Conservation (phyloP, 2,113 vertebrate species). For the Aphelocoma coerulescens region DNA sequence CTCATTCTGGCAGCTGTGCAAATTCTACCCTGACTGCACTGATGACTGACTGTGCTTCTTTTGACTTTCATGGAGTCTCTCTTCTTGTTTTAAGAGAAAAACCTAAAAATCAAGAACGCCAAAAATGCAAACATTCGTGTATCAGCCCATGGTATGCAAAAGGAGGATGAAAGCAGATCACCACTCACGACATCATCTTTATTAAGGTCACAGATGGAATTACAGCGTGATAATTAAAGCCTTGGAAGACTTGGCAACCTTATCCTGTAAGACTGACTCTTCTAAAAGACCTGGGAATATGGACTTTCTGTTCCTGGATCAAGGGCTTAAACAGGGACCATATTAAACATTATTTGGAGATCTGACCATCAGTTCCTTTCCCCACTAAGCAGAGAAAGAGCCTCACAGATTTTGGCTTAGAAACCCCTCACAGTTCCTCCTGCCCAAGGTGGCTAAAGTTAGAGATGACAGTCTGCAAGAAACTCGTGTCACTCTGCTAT, state of each 20-base stretch:
- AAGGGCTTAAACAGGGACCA: not conserved
- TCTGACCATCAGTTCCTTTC: not conserved
- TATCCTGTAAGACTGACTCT: not conserved
- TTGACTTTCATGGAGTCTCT: not conserved
- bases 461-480: not conserved
- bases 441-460: not conserved
- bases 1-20: conserved; percentile 46
- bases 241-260: not conserved
- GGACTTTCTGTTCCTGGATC: not conserved
- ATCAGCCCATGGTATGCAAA: not conserved
- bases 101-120: conserved; percentile 1
- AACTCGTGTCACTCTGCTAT: not conserved
- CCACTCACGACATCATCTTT: not conserved
- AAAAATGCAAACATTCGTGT: not conserved
- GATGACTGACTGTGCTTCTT: not conserved
- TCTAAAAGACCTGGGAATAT: not conserved
- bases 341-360: not conserved
- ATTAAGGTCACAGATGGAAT: conserved; percentile 2
- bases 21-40: not conserved
- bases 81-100: not conserved
- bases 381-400: not conserved
- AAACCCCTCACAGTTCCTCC: not conserved
- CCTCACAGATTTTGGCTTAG: not conserved
- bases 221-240: not conserved
- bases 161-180: not conserved